phyloP scores from a whole-genome alignment of 2,113 vertebrate genomes.

The Thymallus thymallus region DNA sequence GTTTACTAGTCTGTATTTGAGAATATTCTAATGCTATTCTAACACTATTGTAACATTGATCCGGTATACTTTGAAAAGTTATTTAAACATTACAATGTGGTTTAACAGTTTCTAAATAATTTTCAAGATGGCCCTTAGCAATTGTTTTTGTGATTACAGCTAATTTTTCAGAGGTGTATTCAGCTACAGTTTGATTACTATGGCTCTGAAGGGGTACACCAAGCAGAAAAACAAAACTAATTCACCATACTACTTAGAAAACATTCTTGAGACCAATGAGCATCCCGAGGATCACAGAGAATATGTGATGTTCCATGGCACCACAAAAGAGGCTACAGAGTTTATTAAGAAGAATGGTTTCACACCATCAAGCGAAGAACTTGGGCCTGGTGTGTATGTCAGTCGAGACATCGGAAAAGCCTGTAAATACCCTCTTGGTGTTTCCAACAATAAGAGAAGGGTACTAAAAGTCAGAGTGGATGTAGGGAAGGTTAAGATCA shows the following conservation, averaged over 20 bases:
- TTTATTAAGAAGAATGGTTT: not conserved
- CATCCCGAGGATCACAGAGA: not conserved
- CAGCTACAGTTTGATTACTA: not conserved
- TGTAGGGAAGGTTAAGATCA: not conserved
- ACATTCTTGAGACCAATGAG: not conserved
- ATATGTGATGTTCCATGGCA: not conserved
- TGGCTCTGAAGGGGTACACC: not conserved
- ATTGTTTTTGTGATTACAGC: not conserved
- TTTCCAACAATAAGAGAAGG: not conserved
- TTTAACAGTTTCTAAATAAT: not conserved
- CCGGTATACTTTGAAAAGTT: too few relatives aligned
- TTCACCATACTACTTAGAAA: not conserved
- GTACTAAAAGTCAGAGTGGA: not conserved
- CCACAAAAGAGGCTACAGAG: not conserved
- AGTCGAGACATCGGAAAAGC: not conserved
- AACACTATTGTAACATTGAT: too few relatives aligned
- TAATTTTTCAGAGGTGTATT: not conserved
- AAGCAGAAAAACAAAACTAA: not conserved
- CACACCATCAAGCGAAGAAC: not conserved
- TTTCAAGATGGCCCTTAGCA: not conserved
- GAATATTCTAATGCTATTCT: too few relatives aligned
- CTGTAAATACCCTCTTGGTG: not conserved
- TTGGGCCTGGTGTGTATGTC: not conserved
- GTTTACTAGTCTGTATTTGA: too few relatives aligned
- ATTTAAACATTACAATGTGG: not conserved